Base-by-base conservation (phyloP, 2,888 invertebrate genomes). In the Phengaris arion region DNA sequence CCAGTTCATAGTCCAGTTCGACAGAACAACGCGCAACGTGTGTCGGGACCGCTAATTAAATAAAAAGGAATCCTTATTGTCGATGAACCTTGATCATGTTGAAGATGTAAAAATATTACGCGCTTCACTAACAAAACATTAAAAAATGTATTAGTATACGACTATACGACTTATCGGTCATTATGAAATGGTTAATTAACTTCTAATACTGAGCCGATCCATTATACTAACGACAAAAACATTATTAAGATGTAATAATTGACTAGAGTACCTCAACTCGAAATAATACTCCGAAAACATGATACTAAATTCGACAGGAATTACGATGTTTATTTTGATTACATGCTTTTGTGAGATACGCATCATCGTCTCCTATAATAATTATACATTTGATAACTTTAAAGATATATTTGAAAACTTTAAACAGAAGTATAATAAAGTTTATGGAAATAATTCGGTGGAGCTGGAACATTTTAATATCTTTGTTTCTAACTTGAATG, bases 401-500 rank as follows among this genome's bases (percentile, higher is more conserved):
- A 70, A 51, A 51, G 12, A 35, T 51, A 51, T 70, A 51, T 70
- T 70, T 22, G 51, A 70, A 15, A 22, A 22, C 15, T 70, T 70
- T 51, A 70, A 70, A 70, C 10, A 22, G 15, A 70, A 70, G 22
- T 70, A 70, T 51, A 70, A 70, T 22, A 70, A 70, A 51, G 22
- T 22, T 48, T 70, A 70, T 51, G 51, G 15, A 22, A 70, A 70
- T 51, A 51, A 52, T 22, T 15, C 70, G 12, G 22, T 51, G 51
- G 70, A 48, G 51, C 10, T 22, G 12, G 12, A 70, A 51, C 70
- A 51, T 70, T 70, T 51, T 70, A 9, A 70, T 15, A 70, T 51
- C 51, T 70, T 70, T 51, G 51, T 70, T 70, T 48, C 48, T 12
- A 70, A 70, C 51, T 70, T 70, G 51, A 70, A 70, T 15, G 51